Evolutionary conservation across 2,888 invertebrate species (phyloP).

Genomic region (Dendrolimus pini): DNA sequence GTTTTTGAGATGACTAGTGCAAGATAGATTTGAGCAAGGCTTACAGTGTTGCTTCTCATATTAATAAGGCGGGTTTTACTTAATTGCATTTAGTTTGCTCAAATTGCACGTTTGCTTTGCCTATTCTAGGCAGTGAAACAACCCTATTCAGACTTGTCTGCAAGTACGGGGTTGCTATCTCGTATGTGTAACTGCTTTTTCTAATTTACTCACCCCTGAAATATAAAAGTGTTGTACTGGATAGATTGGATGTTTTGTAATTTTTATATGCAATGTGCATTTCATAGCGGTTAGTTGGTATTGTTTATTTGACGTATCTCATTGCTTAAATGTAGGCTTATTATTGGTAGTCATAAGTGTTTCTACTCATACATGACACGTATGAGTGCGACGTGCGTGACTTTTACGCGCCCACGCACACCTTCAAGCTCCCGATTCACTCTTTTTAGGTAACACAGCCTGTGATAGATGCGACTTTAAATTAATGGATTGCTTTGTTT

Average conservation of each 20-base stretch:
- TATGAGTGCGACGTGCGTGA: no score
- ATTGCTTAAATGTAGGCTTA: background rate
- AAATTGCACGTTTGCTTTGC: background rate
- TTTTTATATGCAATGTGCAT: slow-evolving; percentile 1
- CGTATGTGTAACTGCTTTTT: no score
- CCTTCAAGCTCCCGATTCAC: no score
- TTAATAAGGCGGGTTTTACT: background rate
- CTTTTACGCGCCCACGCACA: no score
- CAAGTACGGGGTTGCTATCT: no score
- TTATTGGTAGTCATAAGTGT: slow-evolving; percentile 14
- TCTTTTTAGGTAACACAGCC: no score
- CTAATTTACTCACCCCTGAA: no score
- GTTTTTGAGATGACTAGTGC: background rate
- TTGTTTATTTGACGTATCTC: background rate
- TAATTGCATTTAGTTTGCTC: background rate
- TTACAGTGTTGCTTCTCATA: background rate
- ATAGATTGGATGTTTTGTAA: background rate
- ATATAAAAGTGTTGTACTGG: background rate
- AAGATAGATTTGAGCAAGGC: background rate
- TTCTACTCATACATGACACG: slow-evolving; percentile 7
- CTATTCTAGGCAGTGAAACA: no score
- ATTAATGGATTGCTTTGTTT: no score
- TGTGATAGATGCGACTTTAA: no score
- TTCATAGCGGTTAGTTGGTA: background rate
- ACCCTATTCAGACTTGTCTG: no score